These are phyloP conservation scores for Siderastrea radians DNA, from an alignment of 92 coral and sea anemone genomes.

Conservation along the genomic window DNA sequence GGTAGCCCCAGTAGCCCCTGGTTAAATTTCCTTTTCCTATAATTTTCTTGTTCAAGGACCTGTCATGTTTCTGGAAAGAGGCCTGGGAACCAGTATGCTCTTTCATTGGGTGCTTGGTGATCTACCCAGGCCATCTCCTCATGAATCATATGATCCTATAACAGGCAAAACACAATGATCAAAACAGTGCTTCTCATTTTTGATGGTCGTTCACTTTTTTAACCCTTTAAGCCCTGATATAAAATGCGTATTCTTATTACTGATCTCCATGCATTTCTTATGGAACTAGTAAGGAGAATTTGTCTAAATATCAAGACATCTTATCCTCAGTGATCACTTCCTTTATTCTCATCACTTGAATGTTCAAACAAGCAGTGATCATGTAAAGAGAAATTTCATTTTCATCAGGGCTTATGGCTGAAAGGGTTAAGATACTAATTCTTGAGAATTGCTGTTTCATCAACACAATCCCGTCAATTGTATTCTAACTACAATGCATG, in stretches of 20 bases:
- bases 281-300: too few relatives aligned
- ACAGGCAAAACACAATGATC: background rate
- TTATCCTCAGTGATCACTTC: too few relatives aligned
- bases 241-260: too few relatives aligned
- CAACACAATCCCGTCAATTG: too few relatives aligned
- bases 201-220: background rate
- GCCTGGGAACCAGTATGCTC: slow-evolving; percentile 98
- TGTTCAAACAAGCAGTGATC: too few relatives aligned
- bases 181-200: background rate
- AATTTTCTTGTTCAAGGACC: background rate
- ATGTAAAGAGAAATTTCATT: too few relatives aligned
- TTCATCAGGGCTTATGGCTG: too few relatives aligned
- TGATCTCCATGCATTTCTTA: too few relatives aligned
- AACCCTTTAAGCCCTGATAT: too few relatives aligned
- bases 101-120: slow-evolving; percentile 87
- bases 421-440: background rate
- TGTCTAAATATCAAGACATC: too few relatives aligned
- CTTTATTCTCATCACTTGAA: too few relatives aligned
- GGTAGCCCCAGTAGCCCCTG: background rate
- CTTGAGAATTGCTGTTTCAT: background rate
- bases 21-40: background rate
- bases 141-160: slow-evolving; percentile 96
- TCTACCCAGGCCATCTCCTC: slow-evolving; percentile 99
- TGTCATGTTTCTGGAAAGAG: slow-evolving; percentile 80
- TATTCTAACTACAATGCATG: too few relatives aligned